Percentiles rank a stretch among this genome's conserved stretches.
These are phyloP conservation scores for Saguinus imperator DNA, from an alignment of 2,113 vertebrate species.

Conservation along the genomic window DNA sequence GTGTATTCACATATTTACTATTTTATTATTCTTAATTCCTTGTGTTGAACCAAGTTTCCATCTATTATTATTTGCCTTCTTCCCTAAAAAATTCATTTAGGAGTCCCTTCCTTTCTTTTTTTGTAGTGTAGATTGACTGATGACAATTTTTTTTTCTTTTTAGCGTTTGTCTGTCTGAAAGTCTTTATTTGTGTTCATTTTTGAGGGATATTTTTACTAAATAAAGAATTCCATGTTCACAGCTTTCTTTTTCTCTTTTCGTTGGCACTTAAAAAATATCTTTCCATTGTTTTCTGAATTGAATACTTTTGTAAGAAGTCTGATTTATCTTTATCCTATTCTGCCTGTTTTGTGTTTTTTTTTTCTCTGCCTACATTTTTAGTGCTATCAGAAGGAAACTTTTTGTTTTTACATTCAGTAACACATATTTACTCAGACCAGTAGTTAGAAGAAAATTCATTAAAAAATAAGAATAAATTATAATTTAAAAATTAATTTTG, in stretches of 20 bases:
- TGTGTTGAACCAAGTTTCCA: background rate
- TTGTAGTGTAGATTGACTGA: background rate
- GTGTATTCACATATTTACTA: background rate
- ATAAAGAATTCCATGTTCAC: background rate
- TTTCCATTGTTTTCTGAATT: background rate
- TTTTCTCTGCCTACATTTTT: background rate
- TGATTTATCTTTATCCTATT: background rate
- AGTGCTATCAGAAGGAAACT: background rate
- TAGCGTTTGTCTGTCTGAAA: background rate
- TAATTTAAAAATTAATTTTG: background rate
- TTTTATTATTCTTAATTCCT: background rate
- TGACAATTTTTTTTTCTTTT: background rate
- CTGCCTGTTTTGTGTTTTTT: background rate
- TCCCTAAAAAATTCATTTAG: background rate
- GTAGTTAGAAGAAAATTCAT: background rate
- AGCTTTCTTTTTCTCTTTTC: background rate
- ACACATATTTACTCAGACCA: background rate
- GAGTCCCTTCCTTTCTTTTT: background rate
- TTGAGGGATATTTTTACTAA: background rate
- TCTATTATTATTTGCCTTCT: background rate
- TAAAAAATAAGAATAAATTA: background rate
- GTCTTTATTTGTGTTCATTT: background rate
- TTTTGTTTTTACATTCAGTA: background rate
- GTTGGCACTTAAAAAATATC: background rate
- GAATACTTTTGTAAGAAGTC: background rate